A percentile compares a stretch with the other conserved stretches of the same genome.
Evolutionary conservation across 2,888 invertebrate genomes (phyloP).

Genomic region (Sthenelais limicola): DNA sequence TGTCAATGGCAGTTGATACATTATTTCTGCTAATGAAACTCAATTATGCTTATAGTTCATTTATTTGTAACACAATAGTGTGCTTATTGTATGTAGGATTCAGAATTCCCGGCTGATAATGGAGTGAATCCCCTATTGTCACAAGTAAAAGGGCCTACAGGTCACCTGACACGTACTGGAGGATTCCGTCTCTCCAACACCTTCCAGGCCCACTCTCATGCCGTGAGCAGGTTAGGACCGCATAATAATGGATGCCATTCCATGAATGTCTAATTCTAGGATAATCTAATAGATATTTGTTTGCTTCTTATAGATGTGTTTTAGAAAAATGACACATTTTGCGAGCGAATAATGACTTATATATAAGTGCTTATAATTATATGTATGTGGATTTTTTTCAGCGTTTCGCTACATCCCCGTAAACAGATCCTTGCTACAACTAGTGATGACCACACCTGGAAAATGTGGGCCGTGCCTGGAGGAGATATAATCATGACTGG

Average conservation of each 20-base stretch:
- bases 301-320: no score
- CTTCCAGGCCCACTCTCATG: conserved; percentile 68
- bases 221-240: conserved; percentile 71
- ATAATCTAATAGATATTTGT: no score
- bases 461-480: conserved; percentile 71
- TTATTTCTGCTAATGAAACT: no score
- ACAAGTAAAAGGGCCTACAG: conserved; percentile 61
- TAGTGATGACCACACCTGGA: conserved; percentile 72
- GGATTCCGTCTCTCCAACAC: conserved; percentile 69
- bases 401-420: conserved; percentile 70
- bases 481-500: conserved; percentile 72
- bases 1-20: no score
- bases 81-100: conserved; percentile 60
- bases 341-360: no score
- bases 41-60: no score
- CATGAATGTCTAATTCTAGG: no score
- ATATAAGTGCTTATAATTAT: no score
- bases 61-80: no score
- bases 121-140: conserved; percentile 69
- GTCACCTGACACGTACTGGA: conserved; percentile 67
- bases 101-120: conserved; percentile 69
- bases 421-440: conserved; percentile 71
- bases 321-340: no score
- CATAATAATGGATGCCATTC: no score
- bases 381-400: conserved; percentile 47